These are phyloP conservation scores for Boloria euphrosyne DNA, from an alignment of 2,888 invertebrate genomes.

Conservation along the genomic window DNA sequence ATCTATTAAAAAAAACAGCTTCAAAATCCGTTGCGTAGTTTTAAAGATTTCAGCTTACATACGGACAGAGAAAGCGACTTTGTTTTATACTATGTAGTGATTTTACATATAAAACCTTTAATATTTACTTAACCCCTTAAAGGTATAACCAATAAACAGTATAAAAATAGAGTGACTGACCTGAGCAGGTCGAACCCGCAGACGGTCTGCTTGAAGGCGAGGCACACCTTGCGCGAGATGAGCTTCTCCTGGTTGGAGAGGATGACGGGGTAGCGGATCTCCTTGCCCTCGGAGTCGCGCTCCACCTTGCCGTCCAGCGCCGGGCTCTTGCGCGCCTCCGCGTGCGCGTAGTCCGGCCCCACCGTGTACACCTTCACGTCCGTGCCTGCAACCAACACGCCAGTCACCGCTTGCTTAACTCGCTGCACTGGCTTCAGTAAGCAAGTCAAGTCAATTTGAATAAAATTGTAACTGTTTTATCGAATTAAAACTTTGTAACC, in stretches of 20 bases:
- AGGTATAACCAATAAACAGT: neutral
- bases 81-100: too few species aligned
- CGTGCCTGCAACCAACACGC: constrained; percentile 76
- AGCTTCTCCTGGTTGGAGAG: constrained; percentile 98
- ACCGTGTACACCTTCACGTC: constrained; percentile 97
- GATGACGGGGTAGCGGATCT: constrained; percentile 99
- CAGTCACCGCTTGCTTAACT: too few species aligned
- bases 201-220: constrained; percentile 98
- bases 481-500: too few species aligned
- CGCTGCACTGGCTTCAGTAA: too few species aligned
- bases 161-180: constrained; percentile 57
- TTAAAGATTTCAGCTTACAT: too few species aligned
- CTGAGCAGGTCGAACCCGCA: constrained; percentile 98
- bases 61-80: too few species aligned
- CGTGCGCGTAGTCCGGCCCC: constrained; percentile 99
- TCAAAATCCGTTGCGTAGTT: too few species aligned
- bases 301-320: constrained; percentile 99
- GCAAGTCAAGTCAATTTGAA: too few species aligned
- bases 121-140: too few species aligned
- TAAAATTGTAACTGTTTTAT: too few species aligned
- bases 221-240: constrained; percentile 98
- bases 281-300: constrained; percentile 98
- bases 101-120: too few species aligned
- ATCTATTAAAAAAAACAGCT: too few species aligned
- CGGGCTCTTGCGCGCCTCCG: constrained; percentile 99